Percentiles rank a stretch among this genome's conserved stretches.
phyloP scores from a whole-genome alignment of 2,888 invertebrate genomes.

The Papilio demoleus region DNA sequence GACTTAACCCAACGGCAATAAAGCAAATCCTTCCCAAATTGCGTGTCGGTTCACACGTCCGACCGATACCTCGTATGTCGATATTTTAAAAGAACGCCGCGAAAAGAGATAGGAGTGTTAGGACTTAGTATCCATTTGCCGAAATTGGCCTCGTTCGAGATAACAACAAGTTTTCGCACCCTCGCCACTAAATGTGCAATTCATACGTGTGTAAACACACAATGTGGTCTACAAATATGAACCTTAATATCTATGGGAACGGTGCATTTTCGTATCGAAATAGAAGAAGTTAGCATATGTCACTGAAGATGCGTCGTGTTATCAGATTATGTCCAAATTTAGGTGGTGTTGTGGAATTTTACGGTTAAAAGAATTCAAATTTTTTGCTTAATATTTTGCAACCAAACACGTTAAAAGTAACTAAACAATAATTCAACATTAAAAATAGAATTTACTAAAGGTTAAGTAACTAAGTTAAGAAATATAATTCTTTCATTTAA shows the following conservation, averaged over 20 bases:
- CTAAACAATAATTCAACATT: too few relatives aligned
- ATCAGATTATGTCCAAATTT: slow-evolving; percentile 75
- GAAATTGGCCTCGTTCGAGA: slow-evolving; percentile 82
- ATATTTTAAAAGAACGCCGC: slow-evolving; percentile 80
- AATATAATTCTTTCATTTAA: too few relatives aligned
- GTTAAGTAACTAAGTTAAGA: too few relatives aligned
- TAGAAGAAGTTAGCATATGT: slow-evolving; percentile 65
- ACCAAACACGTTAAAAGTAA: too few relatives aligned
- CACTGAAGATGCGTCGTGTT: slow-evolving; percentile 68
- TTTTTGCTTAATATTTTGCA: too few relatives aligned
- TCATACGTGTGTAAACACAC: slow-evolving; percentile 78
- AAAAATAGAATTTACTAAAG: too few relatives aligned
- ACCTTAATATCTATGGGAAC: slow-evolving; percentile 44
- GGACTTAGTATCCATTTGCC: slow-evolving; percentile 84
- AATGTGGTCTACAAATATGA: slow-evolving; percentile 41
- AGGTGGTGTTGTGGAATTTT: slow-evolving; percentile 54
- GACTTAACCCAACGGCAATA: slow-evolving; percentile 61
- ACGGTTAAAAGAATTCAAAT: neutral
- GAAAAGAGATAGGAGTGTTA: slow-evolving; percentile 80
- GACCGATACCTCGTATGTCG: slow-evolving; percentile 64
- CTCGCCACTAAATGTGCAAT: slow-evolving; percentile 81
- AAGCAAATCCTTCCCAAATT: slow-evolving; percentile 80
- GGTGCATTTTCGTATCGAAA: slow-evolving; percentile 39
- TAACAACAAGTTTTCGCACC: slow-evolving; percentile 84
- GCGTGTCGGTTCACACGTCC: slow-evolving; percentile 63